Percentiles rank a stretch among this genome's conserved stretches.
These are phyloP conservation scores for Pteropus rufus DNA, from an alignment of 2,797 vertebrate species.

Conservation along the genomic window DNA sequence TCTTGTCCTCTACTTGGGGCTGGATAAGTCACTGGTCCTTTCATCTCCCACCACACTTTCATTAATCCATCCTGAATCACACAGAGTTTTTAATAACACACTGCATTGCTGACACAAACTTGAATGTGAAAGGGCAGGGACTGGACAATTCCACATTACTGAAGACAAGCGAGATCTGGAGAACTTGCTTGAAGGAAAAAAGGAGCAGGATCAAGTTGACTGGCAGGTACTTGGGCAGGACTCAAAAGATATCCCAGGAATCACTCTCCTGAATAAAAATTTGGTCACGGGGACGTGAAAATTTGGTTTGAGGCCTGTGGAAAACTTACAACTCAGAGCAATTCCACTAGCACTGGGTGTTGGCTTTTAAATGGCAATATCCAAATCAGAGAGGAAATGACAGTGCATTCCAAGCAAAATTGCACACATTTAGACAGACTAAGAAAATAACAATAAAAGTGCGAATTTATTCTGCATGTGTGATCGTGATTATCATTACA, in stretches of 20 bases:
- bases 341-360: constrained; percentile 18
- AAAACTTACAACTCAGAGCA: background rate
- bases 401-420: constrained; percentile 56
- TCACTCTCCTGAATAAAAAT: background rate
- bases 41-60: background rate
- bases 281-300: background rate
- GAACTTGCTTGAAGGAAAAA: background rate
- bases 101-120: background rate
- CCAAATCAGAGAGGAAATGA: constrained; percentile 68
- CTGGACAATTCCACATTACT: background rate
- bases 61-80: background rate
- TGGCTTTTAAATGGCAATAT: constrained; percentile 61
- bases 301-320: background rate
- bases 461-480: constrained; percentile 73
- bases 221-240: background rate
- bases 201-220: background rate
- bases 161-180: background rate
- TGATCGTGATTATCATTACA: constrained; percentile 67
- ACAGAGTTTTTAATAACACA: background rate
- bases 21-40: background rate
- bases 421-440: constrained; percentile 60
- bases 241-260: background rate
- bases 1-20: background rate
- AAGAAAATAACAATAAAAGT: constrained; percentile 75
- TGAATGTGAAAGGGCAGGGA: background rate